Evolutionary conservation across 2,797 vertebrate genomes (phyloP).

Genomic region (Chelidonichthys spinosus): DNA sequence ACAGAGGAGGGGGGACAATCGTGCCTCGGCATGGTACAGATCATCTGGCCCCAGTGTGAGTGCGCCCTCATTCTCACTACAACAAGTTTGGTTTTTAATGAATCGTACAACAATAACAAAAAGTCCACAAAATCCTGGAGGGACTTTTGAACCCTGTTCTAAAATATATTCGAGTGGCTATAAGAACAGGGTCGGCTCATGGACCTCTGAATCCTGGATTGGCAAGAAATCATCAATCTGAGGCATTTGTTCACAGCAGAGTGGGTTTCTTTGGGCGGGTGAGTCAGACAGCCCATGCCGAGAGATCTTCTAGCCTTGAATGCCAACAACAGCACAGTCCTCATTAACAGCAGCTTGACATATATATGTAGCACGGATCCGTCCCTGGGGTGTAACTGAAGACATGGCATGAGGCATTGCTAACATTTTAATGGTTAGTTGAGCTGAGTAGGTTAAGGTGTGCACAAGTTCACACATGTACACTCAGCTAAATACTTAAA

Average conservation of each 20-base stretch:
- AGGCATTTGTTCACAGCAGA: background rate
- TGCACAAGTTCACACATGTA: slow-evolving; percentile 40
- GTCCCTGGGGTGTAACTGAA: slow-evolving; percentile 24
- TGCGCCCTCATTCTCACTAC: no score
- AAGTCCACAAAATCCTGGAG: no score
- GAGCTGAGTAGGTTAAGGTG: slow-evolving; percentile 18
- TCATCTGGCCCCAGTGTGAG: no score
- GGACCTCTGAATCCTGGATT: no score
- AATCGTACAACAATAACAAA: no score
- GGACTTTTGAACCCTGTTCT: background rate
- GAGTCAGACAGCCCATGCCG: background rate
- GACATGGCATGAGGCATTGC: slow-evolving; percentile 26
- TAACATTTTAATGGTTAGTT: slow-evolving; percentile 44
- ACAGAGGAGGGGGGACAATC: no score
- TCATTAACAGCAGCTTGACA: slow-evolving; percentile 16
- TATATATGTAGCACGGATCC: slow-evolving; percentile 9
- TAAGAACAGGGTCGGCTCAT: no score
- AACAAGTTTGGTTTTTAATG: no score
- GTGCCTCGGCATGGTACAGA: no score
- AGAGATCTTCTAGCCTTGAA: background rate
- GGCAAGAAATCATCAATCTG: background rate
- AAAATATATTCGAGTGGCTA: no score
- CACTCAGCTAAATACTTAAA: slow-evolving; percentile 26
- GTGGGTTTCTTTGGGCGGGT: background rate
- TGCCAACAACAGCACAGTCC: slow-evolving; percentile 27